Percentiles rank a stretch among this genome's conserved stretches.
Evolutionary conservation across 2,888 invertebrate genomes (phyloP).

Genomic region (Apamea anceps): DNA sequence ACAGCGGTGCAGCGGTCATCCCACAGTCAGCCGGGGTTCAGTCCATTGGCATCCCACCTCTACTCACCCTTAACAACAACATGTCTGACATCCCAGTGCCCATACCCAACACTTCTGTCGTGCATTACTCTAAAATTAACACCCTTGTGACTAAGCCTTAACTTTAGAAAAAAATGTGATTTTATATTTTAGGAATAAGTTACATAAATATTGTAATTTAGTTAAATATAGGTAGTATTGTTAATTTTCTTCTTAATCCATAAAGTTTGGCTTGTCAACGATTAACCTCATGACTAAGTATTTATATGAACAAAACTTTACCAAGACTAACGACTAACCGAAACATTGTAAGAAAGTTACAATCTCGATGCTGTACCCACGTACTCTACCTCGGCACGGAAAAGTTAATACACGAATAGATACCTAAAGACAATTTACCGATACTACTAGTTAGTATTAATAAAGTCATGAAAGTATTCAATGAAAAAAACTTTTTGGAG

Average conservation of each 20-base stretch:
- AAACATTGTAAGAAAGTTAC: neutral
- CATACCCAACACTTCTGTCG: constrained; percentile 84
- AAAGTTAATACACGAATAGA: neutral
- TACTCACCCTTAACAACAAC: constrained; percentile 81
- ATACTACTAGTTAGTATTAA: neutral
- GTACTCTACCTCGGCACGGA: neutral
- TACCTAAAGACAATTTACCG: neutral
- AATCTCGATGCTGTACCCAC: neutral
- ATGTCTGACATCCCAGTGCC: constrained; percentile 83
- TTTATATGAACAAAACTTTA: neutral
- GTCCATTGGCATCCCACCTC: constrained; percentile 80
- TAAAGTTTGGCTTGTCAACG: neutral
- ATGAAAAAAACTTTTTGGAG: constrained; percentile 25
- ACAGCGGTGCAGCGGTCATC: constrained; percentile 77
- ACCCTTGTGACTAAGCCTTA: constrained; percentile 74
- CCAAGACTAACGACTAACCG: neutral
- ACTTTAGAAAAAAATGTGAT: neutral
- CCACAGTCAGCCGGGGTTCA: constrained; percentile 78
- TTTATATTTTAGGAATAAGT: constrained; percentile 5
- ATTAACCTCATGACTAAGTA: neutral
- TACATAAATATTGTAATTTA: neutral
- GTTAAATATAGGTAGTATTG: neutral
- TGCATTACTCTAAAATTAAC: constrained; percentile 83
- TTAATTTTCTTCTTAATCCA: neutral
- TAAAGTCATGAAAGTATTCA: constrained; percentile 9